These are phyloP conservation scores for Zeugodacus cucurbitae DNA, from an alignment of 1,140 invertebrate species.

Conservation along the genomic window DNA sequence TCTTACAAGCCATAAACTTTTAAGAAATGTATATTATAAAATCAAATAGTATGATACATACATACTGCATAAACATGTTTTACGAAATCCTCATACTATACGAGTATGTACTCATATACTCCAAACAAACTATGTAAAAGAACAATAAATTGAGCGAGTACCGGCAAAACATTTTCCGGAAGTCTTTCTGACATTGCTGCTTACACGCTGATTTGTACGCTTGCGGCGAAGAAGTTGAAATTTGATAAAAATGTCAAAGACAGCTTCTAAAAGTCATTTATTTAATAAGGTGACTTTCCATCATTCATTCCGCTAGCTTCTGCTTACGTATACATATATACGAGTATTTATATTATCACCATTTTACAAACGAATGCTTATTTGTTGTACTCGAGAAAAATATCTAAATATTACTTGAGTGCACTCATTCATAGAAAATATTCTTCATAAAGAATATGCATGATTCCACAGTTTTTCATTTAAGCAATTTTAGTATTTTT, in stretches of 20 bases:
- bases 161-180: background rate
- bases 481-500: too few relatives aligned
- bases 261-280: constrained; percentile 33
- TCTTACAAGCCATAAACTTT: too few relatives aligned
- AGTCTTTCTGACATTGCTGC: background rate
- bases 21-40: too few relatives aligned
- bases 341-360: background rate
- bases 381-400: background rate
- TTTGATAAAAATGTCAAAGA: constrained; percentile 39
- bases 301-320: background rate
- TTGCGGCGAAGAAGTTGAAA: constrained; percentile 10
- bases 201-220: background rate
- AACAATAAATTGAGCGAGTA: background rate
- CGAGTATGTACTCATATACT: too few relatives aligned
- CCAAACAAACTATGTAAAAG: background rate
- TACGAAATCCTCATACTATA: too few relatives aligned
- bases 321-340: background rate
- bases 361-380: background rate
- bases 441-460: too few relatives aligned
- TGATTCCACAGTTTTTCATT: too few relatives aligned
- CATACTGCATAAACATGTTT: too few relatives aligned
- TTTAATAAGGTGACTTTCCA: background rate
- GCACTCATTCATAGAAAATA: too few relatives aligned
- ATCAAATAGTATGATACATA: too few relatives aligned
- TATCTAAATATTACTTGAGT: background rate